These are phyloP conservation scores for Distichodus sexfasciatus DNA, from an alignment of 2,797 vertebrate species.

Conservation along the genomic window DNA sequence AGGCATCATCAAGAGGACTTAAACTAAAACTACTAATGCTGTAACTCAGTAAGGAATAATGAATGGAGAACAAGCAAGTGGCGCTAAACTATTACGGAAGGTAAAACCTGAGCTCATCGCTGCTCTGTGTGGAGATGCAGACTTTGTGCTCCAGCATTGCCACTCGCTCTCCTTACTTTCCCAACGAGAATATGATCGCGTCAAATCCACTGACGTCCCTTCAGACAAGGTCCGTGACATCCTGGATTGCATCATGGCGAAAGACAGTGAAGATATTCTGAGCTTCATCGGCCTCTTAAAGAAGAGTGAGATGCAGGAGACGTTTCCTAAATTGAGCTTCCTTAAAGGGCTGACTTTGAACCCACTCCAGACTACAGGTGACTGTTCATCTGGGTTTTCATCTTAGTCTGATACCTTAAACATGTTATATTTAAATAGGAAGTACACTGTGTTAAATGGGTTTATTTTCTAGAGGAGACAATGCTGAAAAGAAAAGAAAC, in stretches of 20 bases:
- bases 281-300: conserved; percentile 63
- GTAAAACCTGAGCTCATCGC: conserved; percentile 62
- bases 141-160: conserved; percentile 72
- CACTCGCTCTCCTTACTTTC: conserved; percentile 63
- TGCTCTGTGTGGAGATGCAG: conserved; percentile 64
- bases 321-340: conserved; percentile 65
- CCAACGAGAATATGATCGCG: conserved; percentile 55
- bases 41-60: conserved; percentile 44
- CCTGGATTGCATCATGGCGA: conserved; percentile 67
- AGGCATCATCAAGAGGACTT: not conserved
- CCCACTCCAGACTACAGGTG: conserved; percentile 46
- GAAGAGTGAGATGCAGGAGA: conserved; percentile 55
- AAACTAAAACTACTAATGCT: not conserved
- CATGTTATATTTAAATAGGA: not conserved
- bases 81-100: conserved; percentile 52
- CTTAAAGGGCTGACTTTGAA: conserved; percentile 49
- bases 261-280: conserved; percentile 50
- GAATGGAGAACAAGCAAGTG: conserved; percentile 50
- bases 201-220: conserved; percentile 57
- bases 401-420: not conserved
- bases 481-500: not conserved
- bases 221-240: conserved; percentile 66
- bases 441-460: not conserved
- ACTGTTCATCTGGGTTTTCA: not conserved
- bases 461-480: conserved; percentile 6